Evolutionary conservation across 2,888 invertebrate genomes (phyloP), one percentile per base, ranked within the genome.

Genomic region (Eupithecia subfuscata): DNA sequence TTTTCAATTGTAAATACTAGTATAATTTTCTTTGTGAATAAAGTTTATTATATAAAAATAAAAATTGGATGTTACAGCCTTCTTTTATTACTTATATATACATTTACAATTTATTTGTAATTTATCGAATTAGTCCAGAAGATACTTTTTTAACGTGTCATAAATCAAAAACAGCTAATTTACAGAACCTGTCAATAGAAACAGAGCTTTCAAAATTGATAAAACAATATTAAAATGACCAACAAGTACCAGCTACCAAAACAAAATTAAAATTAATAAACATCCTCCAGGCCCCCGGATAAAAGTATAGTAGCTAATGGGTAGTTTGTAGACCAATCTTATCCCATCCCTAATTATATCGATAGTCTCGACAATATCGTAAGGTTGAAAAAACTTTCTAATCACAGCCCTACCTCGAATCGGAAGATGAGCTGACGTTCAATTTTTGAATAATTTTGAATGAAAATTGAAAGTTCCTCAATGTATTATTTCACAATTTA

Each of bases 261-360:
- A 68, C 22, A 5, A 12, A 45, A 43, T 45, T 43, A 68, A 40
- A 68, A 68, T 43, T 68, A 68, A 68, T 68, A 68, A 43, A 68
- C 68, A 68, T 45, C 43, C 25, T 14, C 25, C 68, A 22, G 43
- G 6, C 43, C 68, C 43, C 68, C 43, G 68, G 14, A 68, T 68
- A 43, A 60, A 22, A n/a, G 52, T 70, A 52, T 22, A 7, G 43
- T 68, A n/a, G n/a, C n/a, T n/a, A 68, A 72, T 72, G 37, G 40
- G 56, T 56, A 56, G 67, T 68, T 72, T 37, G 68, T 71, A 71
- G 30, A 48, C 30, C 45, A 64, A 67, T 67, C 70, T 71, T 64
- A 71, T 71, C 71, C 43, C 30, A 64, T 52, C 71, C 71, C 71
- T 56, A 73, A 73, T 73, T 73, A 73, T 73, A 60, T 73, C 69